Conservation (phyloP, 2,797 vertebrate species). For the Martes flavigula region DNA sequence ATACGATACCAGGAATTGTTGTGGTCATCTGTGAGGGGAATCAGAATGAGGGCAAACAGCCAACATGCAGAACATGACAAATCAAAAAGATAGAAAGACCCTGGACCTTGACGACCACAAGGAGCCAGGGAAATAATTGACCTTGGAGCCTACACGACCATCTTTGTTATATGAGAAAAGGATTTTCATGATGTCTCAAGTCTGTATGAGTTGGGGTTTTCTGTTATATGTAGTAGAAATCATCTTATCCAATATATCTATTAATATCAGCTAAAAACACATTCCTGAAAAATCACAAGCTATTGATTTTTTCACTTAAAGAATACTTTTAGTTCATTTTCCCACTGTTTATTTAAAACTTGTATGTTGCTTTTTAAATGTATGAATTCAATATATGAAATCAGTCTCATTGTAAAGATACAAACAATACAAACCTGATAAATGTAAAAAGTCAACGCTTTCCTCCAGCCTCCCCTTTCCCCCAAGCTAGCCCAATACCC, state of each 20-base stretch:
- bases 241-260: background rate
- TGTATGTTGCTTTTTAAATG: background rate
- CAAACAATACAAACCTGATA: background rate
- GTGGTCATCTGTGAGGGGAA: background rate
- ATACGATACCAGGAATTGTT: background rate
- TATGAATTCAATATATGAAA: background rate
- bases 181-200: background rate
- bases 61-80: background rate
- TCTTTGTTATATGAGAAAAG: background rate
- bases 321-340: background rate
- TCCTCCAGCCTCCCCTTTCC: background rate
- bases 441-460: background rate
- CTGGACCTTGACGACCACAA: background rate
- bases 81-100: background rate
- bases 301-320: background rate
- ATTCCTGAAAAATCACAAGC: background rate
- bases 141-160: accelerated
- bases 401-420: background rate
- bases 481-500: background rate
- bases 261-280: background rate
- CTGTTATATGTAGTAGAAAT: background rate
- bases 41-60: background rate
- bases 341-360: background rate
- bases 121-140: background rate
- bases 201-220: background rate